These are phyloP conservation scores for Trididemnum nubilum DNA, from an alignment of 23 tunicate genomes.

Conservation along the genomic window DNA sequence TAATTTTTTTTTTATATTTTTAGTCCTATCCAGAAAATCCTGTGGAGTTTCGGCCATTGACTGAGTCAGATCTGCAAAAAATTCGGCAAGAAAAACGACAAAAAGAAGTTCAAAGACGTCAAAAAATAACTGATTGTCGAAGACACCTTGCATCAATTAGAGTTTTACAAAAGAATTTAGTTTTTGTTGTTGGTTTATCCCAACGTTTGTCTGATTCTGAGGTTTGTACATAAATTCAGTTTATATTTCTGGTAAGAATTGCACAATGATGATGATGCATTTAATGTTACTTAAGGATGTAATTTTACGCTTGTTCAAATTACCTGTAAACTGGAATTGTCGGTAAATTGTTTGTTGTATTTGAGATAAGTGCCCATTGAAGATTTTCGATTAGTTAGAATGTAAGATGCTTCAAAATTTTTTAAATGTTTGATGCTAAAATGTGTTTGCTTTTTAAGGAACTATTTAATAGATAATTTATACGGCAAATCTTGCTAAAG, in stretches of 20 bases:
- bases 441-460: too few species aligned
- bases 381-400: too few species aligned
- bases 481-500: too few species aligned
- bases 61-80: slow-evolving; percentile 78
- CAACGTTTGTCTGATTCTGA: slow-evolving; percentile 86
- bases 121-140: slow-evolving; percentile 80
- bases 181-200: slow-evolving; percentile 96
- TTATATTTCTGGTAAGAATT: neutral
- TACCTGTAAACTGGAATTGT: too few species aligned
- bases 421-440: too few species aligned
- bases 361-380: too few species aligned
- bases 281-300: too few species aligned
- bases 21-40: slow-evolving; percentile 94
- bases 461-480: too few species aligned
- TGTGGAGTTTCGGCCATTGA: slow-evolving; percentile 80
- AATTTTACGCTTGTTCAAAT: too few species aligned
- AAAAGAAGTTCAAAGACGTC: slow-evolving; percentile 78
- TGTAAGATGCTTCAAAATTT: too few species aligned
- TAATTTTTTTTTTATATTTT: slow-evolving; percentile 12
- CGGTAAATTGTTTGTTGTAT: too few species aligned
- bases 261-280: too few species aligned
- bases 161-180: slow-evolving; percentile 94
- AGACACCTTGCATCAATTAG: slow-evolving; percentile 87
- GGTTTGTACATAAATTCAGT: slow-evolving; percentile 53
- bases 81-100: slow-evolving; percentile 75